These are phyloP conservation scores for Notolabrus celidotus DNA, from an alignment of 2,797 vertebrate genomes.

Conservation along the genomic window DNA sequence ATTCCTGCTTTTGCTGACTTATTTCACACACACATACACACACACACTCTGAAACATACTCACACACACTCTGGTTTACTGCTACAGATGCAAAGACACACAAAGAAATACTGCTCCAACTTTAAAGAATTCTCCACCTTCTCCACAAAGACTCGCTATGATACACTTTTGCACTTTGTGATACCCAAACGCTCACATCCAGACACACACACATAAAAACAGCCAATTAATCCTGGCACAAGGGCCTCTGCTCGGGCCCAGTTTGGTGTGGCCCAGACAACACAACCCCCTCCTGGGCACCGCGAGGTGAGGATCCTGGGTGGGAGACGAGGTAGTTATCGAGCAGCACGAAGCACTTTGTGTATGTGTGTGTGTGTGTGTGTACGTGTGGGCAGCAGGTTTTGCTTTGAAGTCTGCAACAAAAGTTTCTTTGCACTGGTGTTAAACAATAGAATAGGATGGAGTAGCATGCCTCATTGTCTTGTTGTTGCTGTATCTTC, in stretches of 20 bases:
- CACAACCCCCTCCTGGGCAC: constrained; percentile 67
- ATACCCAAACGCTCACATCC: constrained; percentile 7
- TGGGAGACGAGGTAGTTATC: constrained; percentile 73
- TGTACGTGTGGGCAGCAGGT: constrained; percentile 35
- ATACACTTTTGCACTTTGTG: not conserved
- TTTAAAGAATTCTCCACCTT: not conserved
- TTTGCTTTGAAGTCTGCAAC: constrained; percentile 62
- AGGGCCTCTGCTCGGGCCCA: constrained; percentile 49
- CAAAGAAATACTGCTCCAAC: not conserved
- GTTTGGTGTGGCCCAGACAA: constrained; percentile 57
- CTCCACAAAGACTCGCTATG: constrained; percentile 6
- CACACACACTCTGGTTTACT: not conserved
- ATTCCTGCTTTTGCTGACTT: not conserved
- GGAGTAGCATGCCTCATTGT: constrained; percentile 13
- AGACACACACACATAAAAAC: constrained; percentile 31
- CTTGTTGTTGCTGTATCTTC: constrained; percentile 5
- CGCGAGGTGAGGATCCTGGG: constrained; percentile 69
- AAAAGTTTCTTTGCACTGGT: constrained; percentile 54
- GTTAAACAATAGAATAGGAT: constrained; percentile 32
- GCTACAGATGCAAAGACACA: constrained; percentile 15
- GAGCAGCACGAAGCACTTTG: constrained; percentile 55
- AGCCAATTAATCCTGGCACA: constrained; percentile 69
- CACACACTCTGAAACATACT: not conserved
- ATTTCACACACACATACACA: not conserved
- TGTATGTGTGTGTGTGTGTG: constrained; percentile 30